These are phyloP conservation scores for Neolamprologus toae DNA, from an alignment of 2,113 vertebrate genomes.

Conservation along the genomic window DNA sequence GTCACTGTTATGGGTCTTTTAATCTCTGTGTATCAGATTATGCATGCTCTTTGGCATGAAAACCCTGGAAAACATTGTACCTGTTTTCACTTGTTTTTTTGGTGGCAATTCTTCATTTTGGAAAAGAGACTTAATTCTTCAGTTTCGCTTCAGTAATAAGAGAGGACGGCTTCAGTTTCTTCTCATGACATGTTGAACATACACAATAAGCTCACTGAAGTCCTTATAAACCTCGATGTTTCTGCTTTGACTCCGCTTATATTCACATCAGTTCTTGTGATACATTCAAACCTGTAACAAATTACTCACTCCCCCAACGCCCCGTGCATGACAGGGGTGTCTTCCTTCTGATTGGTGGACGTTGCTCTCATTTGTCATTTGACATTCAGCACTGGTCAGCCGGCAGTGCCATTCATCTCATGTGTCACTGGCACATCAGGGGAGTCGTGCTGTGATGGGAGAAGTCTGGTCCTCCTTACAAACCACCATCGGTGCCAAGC, in stretches of 20 bases:
- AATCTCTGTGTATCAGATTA: background rate
- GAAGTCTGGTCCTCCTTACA: conserved; percentile 23
- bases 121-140: background rate
- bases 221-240: background rate
- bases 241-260: conserved; percentile 34
- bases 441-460: conserved; percentile 21
- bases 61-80: background rate
- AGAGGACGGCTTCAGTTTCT: background rate
- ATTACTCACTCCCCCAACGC: conserved; percentile 41
- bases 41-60: background rate
- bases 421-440: conserved; percentile 49
- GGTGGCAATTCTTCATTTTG: background rate
- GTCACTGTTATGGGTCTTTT: background rate
- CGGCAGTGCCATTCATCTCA: conserved; percentile 56
- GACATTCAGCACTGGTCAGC: conserved; percentile 36
- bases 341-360: conserved; percentile 51
- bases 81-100: background rate
- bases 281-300: conserved; percentile 44
- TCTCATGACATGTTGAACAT: background rate
- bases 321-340: conserved; percentile 7
- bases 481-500: background rate
- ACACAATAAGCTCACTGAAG: conserved; percentile 12
- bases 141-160: background rate
- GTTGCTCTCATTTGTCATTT: conserved; percentile 66
- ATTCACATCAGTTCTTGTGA: conserved; percentile 35